Percentiles rank a stretch among this genome's conserved stretches.
phyloP scores from a whole-genome alignment of 2,888 invertebrate genomes.

The Hirtodrosophila histrioides region DNA sequence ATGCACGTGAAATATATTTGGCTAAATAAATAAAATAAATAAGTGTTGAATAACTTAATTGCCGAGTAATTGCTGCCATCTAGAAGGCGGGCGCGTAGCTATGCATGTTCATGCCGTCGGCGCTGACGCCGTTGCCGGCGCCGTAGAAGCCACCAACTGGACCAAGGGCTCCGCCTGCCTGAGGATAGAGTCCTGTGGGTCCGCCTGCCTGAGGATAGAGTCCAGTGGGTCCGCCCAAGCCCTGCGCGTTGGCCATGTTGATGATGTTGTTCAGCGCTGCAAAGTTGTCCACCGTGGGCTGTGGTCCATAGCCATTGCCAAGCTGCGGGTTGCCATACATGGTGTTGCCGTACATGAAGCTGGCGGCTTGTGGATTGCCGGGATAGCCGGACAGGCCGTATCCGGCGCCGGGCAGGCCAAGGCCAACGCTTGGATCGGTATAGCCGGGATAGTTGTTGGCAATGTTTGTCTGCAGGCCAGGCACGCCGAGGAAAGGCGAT shows the following conservation, averaged over 20 bases:
- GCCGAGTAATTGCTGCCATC: neutral
- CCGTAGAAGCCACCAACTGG: conserved; percentile 36
- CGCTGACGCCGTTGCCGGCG: conserved; percentile 4
- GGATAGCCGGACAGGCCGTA: neutral
- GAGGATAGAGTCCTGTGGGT: conserved; percentile 19
- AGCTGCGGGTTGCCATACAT: conserved; percentile 43
- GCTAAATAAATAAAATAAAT: conserved; percentile 75
- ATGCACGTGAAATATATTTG: conserved; percentile 45
- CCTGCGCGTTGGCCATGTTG: conserved; percentile 60
- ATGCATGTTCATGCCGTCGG: conserved; percentile 44
- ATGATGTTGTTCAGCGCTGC: conserved; percentile 52
- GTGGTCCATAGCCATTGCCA: conserved; percentile 47
- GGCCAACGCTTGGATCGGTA: conserved; percentile 44
- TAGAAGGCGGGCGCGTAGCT: conserved; percentile 51
- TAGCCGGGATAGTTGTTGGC: conserved; percentile 48
- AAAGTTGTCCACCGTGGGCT: conserved; percentile 54
- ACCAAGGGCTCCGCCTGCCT: neutral
- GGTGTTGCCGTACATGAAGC: conserved; percentile 50
- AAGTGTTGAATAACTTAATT: conserved; percentile 16
- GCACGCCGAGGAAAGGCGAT: conserved; percentile 33
- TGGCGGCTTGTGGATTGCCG: conserved; percentile 11
- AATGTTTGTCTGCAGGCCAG: conserved; percentile 49
- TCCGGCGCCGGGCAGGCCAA: conserved; percentile 7
- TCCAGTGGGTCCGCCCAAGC: conserved; percentile 39
- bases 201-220: conserved; percentile 13